Conservation (phyloP, 2,888 invertebrate species). For the Athalia circularis region DNA sequence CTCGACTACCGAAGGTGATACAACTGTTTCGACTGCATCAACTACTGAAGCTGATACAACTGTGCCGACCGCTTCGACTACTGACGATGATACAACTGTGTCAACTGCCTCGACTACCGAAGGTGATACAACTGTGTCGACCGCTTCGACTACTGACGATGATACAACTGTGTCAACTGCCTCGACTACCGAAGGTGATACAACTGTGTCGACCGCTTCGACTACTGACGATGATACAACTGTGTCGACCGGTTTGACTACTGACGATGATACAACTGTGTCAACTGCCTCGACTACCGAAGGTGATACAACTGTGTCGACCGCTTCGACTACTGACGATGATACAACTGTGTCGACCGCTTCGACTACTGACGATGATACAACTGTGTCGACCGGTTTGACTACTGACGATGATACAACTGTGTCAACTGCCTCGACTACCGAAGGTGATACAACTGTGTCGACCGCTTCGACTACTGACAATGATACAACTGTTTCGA, state of each 20-base stretch:
- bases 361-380: background rate
- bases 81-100: background rate
- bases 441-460: background rate
- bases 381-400: background rate
- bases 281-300: background rate
- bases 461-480: background rate
- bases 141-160: background rate
- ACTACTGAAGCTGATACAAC: background rate
- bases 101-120: constrained; percentile 19
- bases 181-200: background rate
- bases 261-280: background rate
- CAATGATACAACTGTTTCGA: background rate
- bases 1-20: background rate
- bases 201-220: background rate
- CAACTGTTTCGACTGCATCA: no score
- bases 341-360: constrained; percentile 17
- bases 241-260: background rate
- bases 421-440: background rate
- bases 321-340: constrained; percentile 5
- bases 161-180: background rate
- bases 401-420: background rate
- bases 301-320: background rate
- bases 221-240: background rate
- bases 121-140: constrained; percentile 16
- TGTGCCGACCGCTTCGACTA: background rate